Conservation (phyloP, 1,140 invertebrate genomes). For the Tachypleus tridentatus region DNA sequence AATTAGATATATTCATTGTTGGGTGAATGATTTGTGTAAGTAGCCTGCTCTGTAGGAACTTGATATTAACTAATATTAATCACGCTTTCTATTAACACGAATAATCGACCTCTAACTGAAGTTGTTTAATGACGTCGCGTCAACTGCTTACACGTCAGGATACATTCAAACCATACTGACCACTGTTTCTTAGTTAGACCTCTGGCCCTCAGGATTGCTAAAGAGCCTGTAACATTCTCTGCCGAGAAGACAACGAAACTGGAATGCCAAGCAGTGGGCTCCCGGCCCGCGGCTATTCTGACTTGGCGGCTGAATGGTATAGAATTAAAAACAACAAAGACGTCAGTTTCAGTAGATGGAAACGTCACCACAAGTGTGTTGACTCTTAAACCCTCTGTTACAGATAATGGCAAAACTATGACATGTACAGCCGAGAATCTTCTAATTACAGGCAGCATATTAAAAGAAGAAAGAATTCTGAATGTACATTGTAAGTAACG, state of each 20-base stretch:
- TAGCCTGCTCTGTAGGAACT: no score
- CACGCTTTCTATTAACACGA: no score
- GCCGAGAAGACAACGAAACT: slow-evolving; percentile 67
- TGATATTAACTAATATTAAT: no score
- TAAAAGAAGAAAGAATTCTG: slow-evolving; percentile 68
- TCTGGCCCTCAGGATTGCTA: slow-evolving; percentile 60
- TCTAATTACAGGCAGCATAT: slow-evolving; percentile 53
- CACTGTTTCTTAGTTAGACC: slow-evolving; percentile 58
- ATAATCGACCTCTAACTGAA: no score
- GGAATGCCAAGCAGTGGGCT: slow-evolving; percentile 67
- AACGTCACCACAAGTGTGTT: slow-evolving; percentile 10
- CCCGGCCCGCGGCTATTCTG: slow-evolving; percentile 64
- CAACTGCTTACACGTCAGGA: no score
- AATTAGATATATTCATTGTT: no score
- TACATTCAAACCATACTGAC: neutral
- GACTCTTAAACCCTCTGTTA: slow-evolving; percentile 4
- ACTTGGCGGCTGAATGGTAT: slow-evolving; percentile 69
- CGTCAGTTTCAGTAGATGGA: neutral
- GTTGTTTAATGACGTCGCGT: no score
- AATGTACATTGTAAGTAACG: slow-evolving; percentile 70
- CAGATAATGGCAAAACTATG: slow-evolving; percentile 44
- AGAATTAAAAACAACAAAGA: slow-evolving; percentile 33
- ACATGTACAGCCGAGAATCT: slow-evolving; percentile 65
- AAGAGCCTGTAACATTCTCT: slow-evolving; percentile 51
- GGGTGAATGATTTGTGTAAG: no score